Evolutionary conservation across 64 coral and sea anemone genomes (phyloP), one percentile per base, ranked within the genome.

Genomic region (Pocillopora verrucosa): DNA sequence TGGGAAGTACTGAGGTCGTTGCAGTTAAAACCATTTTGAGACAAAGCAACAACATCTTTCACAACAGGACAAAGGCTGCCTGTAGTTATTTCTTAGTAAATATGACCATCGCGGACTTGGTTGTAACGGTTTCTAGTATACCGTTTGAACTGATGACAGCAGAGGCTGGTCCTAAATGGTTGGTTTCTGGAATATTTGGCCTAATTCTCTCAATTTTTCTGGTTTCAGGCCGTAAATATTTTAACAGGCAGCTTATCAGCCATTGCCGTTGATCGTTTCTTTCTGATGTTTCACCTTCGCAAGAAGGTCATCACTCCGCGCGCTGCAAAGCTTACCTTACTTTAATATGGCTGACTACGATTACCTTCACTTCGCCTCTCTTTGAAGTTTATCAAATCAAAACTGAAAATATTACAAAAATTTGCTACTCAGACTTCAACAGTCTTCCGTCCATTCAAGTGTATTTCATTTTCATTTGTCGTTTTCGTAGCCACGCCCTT

Each of bases 11-110:
- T 14, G 25, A 59, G 10, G 38, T 89, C 22, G 70, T 89, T 26
- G 76, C 24, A 3, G 30, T 80, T 2, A 20, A 70, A 7, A 24
- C 67, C 2, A 77, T 63, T 63, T 34, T 36, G 58, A 88, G 77
- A 68, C 62, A 77, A 30, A 30, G 30, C 87, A 30, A 30, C 67
- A 70, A 70, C n/a, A 70, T 11, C 20, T 51, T 74, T 5, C 76
- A 88, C 15, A 56, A 58, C 11, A 72, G 87, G 9, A 88, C 77
- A 73, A 72, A 74, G 56, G 76, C 72, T 58, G 57, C 87, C 10
- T 77, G 87, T 16, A 88, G 77, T 77, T 59, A 34, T 25, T 88
- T 88, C 16, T 61, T 88, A 16, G n/a, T 77, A 12, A 88, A 88
- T 24, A 88, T 88, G 87, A 73, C 73, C 6, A 15, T 77, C 15